Evolutionary conservation across 2,113 vertebrate genomes (phyloP).

Genomic region (Corapipo altera): DNA sequence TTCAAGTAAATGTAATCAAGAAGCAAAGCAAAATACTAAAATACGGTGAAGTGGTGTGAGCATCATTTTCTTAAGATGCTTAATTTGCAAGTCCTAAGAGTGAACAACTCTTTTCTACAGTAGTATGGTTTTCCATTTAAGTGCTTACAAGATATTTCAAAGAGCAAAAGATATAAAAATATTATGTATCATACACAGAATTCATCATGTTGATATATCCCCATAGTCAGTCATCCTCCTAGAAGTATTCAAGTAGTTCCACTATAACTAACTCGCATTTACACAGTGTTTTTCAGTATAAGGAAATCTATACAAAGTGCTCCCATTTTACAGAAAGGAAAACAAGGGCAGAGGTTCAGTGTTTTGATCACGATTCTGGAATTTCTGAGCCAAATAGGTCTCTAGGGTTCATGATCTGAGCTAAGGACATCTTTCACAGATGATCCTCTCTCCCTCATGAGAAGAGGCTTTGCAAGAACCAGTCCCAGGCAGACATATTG

Average conservation of each 20-base stretch:
- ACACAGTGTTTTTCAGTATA: neutral
- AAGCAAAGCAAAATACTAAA: constrained; percentile 21
- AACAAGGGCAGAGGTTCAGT: neutral
- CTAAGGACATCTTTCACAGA: neutral
- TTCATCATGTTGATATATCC: neutral
- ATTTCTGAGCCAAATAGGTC: neutral
- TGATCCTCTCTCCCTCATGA: neutral
- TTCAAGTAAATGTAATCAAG: constrained; percentile 13
- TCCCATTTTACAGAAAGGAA: neutral
- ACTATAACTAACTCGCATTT: neutral
- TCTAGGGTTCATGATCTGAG: neutral
- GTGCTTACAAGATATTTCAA: neutral
- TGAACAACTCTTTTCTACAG: neutral
- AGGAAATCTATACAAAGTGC: neutral
- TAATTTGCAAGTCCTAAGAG: constrained; percentile 18
- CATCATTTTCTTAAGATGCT: constrained; percentile 22
- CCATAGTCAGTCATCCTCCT: neutral
- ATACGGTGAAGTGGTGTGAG: neutral
- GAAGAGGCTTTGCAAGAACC: neutral
- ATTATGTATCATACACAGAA: neutral
- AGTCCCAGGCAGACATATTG: neutral
- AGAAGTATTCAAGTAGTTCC: neutral
- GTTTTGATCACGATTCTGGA: neutral
- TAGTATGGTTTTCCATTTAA: neutral
- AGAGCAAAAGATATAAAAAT: neutral